Evolutionary conservation across 53 echinoderm and acorn worm species (phyloP), one percentile per base, ranked within the genome.

Genomic region (Mesocentrotus franciscanus): DNA sequence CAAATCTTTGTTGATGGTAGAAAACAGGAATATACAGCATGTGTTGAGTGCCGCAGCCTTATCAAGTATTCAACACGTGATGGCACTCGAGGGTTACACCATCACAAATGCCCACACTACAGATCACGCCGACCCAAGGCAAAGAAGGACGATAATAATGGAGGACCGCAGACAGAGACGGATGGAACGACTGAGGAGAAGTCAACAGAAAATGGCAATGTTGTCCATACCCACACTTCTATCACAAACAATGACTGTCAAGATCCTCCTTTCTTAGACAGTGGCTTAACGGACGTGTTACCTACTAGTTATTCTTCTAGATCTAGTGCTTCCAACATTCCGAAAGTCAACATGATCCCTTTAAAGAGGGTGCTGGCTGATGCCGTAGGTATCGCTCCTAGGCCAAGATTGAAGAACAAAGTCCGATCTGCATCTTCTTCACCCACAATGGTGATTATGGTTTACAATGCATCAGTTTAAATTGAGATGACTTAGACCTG

Each of bases 21-120:
- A 36, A 94, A 94, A 61, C 81, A 81, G 49, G 84, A 83, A 34
- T 94, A 94, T 84, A 61, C 83, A 8, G 94, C 94, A 61, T 94
- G 94, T 61, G 60, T 94, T 8, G 94, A 94, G 36, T 94, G 94
- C 62, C 94, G 84, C 42, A 18, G 34, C 24, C 39, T 94, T 18
- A 81, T 94, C 39, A 94, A 83, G 84, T 94, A 94, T 84, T 81
- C 84, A 33, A 20, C 61, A 18, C 81, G 94, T 14, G 94, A 94
- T 42, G 94, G 94, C 34, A 83, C 94, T 34, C 94, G 94, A 8
- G 94, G 94, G 2, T 6, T 94, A 29, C 94, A 61, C 26, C 94
- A 83, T 8, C 94, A 94, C 62, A 61, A 60, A 12, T 94, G 94
- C 39, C 94, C 85, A 9, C 84, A 61, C 94, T 33, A 75, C 10